Evolutionary conservation across 2,797 vertebrate genomes (phyloP).

Genomic region (Champsocephalus esox): DNA sequence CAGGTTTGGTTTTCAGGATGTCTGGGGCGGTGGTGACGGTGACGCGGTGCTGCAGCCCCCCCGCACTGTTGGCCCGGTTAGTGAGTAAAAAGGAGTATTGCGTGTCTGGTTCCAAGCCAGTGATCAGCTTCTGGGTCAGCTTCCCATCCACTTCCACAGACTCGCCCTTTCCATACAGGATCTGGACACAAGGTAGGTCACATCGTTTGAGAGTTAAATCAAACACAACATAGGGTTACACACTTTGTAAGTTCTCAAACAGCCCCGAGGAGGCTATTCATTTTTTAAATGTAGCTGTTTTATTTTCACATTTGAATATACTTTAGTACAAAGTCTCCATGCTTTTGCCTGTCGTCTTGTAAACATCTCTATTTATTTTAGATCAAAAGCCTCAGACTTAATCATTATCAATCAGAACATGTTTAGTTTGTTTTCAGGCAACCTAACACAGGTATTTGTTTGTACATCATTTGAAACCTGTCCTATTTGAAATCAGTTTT

Average conservation of each 20-base stretch:
- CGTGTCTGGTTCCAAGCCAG: slow-evolving; percentile 93
- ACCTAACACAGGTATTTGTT: not conserved
- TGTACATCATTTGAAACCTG: not conserved
- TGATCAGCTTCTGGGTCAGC: slow-evolving; percentile 93
- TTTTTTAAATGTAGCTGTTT: slow-evolving; percentile 1
- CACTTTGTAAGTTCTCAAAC: not conserved
- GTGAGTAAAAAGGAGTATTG: slow-evolving; percentile 96
- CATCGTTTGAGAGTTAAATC: not conserved
- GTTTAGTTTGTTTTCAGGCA: not conserved
- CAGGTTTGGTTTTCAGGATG: slow-evolving; percentile 93
- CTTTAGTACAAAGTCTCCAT: slow-evolving; percentile 1
- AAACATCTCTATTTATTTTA: slow-evolving; percentile 5
- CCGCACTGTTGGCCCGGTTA: slow-evolving; percentile 95
- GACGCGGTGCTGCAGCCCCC: slow-evolving; percentile 95
- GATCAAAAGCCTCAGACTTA: slow-evolving; percentile 6
- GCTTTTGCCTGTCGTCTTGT: not conserved
- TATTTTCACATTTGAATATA: not conserved
- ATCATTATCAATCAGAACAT: slow-evolving; percentile 11
- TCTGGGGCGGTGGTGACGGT: slow-evolving; percentile 94
- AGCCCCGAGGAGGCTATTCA: not conserved
- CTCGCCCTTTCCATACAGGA: slow-evolving; percentile 95
- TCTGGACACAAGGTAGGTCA: slow-evolving; percentile 78
- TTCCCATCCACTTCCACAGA: slow-evolving; percentile 95
- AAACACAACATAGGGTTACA: not conserved
- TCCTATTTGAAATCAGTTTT: not conserved